A percentile compares a stretch with the other conserved stretches of the same genome.
Evolutionary conservation across 2,888 invertebrate species (phyloP).

Genomic region (Nymphalis c-album): DNA sequence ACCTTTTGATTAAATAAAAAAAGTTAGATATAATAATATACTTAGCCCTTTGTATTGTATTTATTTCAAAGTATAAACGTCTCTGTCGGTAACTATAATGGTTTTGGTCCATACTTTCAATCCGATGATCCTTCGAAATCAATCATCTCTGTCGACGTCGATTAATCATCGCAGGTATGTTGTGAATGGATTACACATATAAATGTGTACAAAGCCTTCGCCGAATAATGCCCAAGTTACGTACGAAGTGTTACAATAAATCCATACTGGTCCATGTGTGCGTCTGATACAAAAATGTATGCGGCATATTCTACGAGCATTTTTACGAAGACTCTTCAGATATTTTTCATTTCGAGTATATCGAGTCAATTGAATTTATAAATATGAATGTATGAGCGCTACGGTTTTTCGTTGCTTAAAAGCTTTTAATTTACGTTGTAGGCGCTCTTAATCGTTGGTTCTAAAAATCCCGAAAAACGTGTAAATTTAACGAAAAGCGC

Average conservation of each 20-base stretch:
- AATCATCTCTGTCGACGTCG: constrained; percentile 28
- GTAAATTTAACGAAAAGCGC: constrained; percentile 22
- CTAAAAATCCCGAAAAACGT: constrained; percentile 11
- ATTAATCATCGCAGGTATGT: constrained; percentile 37
- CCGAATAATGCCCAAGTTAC: constrained; percentile 20
- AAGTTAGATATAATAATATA: no score
- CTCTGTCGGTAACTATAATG: no score
- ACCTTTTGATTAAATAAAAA: no score
- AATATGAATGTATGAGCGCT: constrained; percentile 9
- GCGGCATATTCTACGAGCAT: constrained; percentile 1
- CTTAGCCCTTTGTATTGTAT: no score
- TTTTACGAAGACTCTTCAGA: constrained; percentile 8
- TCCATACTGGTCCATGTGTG: constrained; percentile 13
- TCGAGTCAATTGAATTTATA: constrained; percentile 21
- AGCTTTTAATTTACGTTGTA: constrained; percentile 7
- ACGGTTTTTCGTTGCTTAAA: constrained; percentile 5
- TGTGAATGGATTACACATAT: constrained; percentile 32
- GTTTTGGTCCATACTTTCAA: constrained; percentile 24
- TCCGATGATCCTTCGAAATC: constrained; percentile 33
- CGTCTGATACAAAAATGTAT: constrained; percentile 11
- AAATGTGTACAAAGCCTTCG: constrained; percentile 23
- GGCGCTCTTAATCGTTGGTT: constrained; percentile 11
- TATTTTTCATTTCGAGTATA: constrained; percentile 11
- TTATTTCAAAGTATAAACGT: no score
- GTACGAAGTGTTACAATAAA: constrained; percentile 23